These are phyloP conservation scores for Brachystomella parvula DNA, from an alignment of 1,140 invertebrate genomes.

Conservation along the genomic window DNA sequence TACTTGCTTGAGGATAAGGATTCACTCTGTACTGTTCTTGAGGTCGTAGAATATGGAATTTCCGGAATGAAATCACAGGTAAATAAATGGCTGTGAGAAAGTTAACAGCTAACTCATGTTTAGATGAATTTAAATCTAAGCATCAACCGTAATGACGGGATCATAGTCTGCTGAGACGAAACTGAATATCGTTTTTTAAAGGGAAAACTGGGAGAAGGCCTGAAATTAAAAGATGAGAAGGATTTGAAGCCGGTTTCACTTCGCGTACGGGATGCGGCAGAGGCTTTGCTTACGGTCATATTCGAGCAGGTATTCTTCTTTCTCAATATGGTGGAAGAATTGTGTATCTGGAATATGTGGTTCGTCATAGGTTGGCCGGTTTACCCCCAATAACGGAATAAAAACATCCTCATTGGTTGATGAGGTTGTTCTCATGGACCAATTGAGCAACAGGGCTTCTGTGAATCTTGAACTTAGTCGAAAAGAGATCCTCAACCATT, in stretches of 20 bases:
- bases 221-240: slow-evolving; percentile 92
- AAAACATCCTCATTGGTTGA: slow-evolving; percentile 71
- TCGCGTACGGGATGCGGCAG: slow-evolving; percentile 89
- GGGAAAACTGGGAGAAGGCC: slow-evolving; percentile 78
- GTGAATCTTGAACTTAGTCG: slow-evolving; percentile 54
- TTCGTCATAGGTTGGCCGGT: slow-evolving; percentile 21
- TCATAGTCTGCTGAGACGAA: background rate
- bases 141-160: background rate
- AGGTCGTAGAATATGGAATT: slow-evolving; percentile 94
- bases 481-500: slow-evolving; percentile 54
- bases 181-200: slow-evolving; percentile 33
- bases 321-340: background rate
- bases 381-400: slow-evolving; percentile 15
- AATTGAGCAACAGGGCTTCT: slow-evolving; percentile 40
- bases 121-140: background rate
- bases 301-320: slow-evolving; percentile 66
- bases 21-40: slow-evolving; percentile 81
- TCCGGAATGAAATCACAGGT: slow-evolving; percentile 82
- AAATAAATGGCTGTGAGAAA: slow-evolving; percentile 24
- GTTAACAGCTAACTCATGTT: background rate
- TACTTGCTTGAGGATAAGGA: slow-evolving; percentile 83
- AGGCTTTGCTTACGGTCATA: slow-evolving; percentile 79
- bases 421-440: slow-evolving; percentile 71
- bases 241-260: slow-evolving; percentile 91
- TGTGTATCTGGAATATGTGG: background rate